A percentile compares a stretch with the other conserved stretches of the same genome.
These are phyloP conservation scores for Eulemur albifrons DNA, from an alignment of 2,797 vertebrate genomes.

Conservation along the genomic window DNA sequence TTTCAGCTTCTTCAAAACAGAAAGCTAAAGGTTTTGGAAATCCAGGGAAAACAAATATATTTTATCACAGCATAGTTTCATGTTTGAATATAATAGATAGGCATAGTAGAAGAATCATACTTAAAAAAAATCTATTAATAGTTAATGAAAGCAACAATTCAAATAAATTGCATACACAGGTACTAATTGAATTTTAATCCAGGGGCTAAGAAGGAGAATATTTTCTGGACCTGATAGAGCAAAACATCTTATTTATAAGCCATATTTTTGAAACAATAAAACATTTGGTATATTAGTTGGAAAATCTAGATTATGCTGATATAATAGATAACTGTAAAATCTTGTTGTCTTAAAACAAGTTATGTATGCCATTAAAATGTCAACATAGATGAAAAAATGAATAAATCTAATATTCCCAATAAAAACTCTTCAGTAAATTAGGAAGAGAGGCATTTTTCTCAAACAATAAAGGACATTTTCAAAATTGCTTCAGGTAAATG, in stretches of 20 bases:
- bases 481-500: not conserved
- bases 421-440: not conserved
- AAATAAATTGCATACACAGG: not conserved
- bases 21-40: not conserved
- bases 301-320: not conserved
- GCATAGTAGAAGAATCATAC: not conserved
- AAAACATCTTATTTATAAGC: not conserved
- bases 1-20: not conserved
- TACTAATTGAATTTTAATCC: not conserved
- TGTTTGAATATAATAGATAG: not conserved
- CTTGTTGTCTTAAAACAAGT: not conserved
- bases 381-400: not conserved
- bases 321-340: not conserved
- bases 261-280: not conserved
- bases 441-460: not conserved
- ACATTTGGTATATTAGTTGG: not conserved
- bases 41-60: not conserved
- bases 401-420: not conserved
- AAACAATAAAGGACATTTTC: not conserved
- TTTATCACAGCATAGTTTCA: not conserved
- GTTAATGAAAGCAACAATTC: not conserved
- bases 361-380: not conserved
- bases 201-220: not conserved
- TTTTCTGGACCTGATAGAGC: not conserved
- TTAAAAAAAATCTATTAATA: not conserved